Percentiles rank a stretch among this genome's conserved stretches.
These are phyloP conservation scores for Drosophila putrida DNA, from an alignment of 2,888 invertebrate genomes.

Conservation along the genomic window DNA sequence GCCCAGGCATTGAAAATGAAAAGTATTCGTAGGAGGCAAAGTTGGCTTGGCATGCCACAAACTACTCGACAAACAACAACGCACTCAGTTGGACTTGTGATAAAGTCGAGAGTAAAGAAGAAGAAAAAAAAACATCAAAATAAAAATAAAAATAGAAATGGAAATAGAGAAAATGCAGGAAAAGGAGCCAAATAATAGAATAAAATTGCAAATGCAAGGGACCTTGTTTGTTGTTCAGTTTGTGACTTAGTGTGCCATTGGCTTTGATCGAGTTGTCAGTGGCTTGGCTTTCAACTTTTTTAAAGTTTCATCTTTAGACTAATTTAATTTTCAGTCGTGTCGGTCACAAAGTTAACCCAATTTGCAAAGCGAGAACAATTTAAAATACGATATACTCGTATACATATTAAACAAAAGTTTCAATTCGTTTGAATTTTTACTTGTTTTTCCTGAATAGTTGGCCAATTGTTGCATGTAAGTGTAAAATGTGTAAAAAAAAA, in stretches of 20 bases:
- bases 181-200: conserved; percentile 21
- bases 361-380: conserved; percentile 42
- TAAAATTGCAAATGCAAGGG: conserved; percentile 22
- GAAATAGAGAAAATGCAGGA: conserved; percentile 5
- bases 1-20: conserved; percentile 37
- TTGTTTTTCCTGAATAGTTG: conserved; percentile 25
- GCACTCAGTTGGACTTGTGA: conserved; percentile 20
- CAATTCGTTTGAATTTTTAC: neutral
- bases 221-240: conserved; percentile 48
- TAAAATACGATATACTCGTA: conserved; percentile 4
- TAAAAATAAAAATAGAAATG: conserved; percentile 16
- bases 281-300: conserved; percentile 49
- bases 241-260: conserved; percentile 33
- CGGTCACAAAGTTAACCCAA: conserved; percentile 68
- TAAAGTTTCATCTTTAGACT: conserved; percentile 37
- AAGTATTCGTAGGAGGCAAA: conserved; percentile 29
- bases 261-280: conserved; percentile 63
- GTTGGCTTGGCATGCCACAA: conserved; percentile 42
- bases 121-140: conserved; percentile 26
- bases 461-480: conserved; percentile 59
- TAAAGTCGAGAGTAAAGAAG: conserved; percentile 29
- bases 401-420: conserved; percentile 28
- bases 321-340: conserved; percentile 64
- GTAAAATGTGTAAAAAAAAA: conserved; percentile 25
- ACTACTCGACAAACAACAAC: conserved; percentile 34